A percentile compares a stretch with the other conserved stretches of the same genome.
These are phyloP conservation scores for Phenganax stokvisi DNA, from an alignment of 92 coral and sea anemone species.

Conservation along the genomic window DNA sequence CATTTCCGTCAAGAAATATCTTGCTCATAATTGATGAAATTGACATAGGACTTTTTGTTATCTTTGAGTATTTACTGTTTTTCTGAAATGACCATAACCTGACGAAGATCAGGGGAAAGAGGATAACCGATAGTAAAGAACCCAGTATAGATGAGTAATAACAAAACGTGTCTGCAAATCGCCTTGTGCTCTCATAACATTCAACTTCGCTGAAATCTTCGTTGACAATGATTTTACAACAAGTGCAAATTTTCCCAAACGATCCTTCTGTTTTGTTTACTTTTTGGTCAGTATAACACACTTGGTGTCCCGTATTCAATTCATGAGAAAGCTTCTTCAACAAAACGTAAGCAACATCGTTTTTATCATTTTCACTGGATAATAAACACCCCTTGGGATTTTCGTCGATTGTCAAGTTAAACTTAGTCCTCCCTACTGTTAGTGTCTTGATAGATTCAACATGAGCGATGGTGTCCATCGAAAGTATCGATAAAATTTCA, in stretches of 20 bases:
- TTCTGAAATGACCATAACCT: not conserved
- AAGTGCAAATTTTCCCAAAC: not conserved
- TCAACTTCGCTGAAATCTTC: not conserved
- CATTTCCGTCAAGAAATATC: not conserved
- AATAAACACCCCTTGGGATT: not conserved
- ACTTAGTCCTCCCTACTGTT: not conserved
- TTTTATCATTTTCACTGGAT: not conserved
- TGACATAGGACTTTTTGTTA: slow-evolving; percentile 12
- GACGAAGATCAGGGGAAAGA: not conserved
- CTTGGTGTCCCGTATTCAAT: not conserved
- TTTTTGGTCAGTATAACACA: not conserved
- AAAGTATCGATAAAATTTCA: slow-evolving; percentile 1
- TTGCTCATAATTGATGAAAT: not conserved
- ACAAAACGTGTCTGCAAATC: not conserved
- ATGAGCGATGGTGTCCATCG: not conserved
- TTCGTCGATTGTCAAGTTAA: not conserved
- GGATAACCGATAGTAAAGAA: not conserved
- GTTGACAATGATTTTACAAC: not conserved
- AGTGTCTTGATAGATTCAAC: not conserved
- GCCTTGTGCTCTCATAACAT: not conserved
- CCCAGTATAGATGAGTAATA: not conserved
- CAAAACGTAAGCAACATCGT: not conserved
- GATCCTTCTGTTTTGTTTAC: not conserved
- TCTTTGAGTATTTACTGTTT: not conserved
- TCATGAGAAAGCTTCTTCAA: not conserved